Evolutionary conservation across 1,140 invertebrate genomes (phyloP), one percentile per base, ranked within the genome.

Genomic region (Philotrypesis tridentata): DNA sequence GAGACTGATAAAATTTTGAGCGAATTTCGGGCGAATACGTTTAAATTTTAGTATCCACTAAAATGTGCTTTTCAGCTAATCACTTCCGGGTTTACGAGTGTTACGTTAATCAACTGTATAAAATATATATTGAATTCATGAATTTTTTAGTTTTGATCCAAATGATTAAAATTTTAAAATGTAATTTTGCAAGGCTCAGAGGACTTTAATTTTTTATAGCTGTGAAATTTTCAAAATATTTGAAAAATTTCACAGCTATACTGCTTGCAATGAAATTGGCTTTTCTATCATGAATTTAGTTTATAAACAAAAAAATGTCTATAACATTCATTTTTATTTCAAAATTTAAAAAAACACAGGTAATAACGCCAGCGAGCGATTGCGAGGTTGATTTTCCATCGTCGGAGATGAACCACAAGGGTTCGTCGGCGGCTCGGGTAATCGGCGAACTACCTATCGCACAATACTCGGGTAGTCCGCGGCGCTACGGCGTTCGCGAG

Each of bases 381-480:
- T 91, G 91, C 76, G 92, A 93, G 79, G 88, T 77, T 11, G 91
- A 92, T 75, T 92, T 92, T n/a, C 88, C 91, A 21, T 92, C 92
- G 7, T 91, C 92, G 9, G 92, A 93, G 82, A 68, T 78, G 21
- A 91, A 91, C 86, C 90, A 90, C 71, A 76, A 82, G 27, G 29
- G 63, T 2, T 27, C 29, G 31, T 40, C 27, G 40, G 17, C 29
- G 29, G 14, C 73, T 14, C 94, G 96, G 85, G 94, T 97, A 72
- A 98, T 98, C 89, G 97, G 97, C 29, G 96, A 95, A 91, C 91
- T 97, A 84, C 96, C 96, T 17, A 97, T 97, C 86, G 96, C 96
- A 48, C 96, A 98, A 85, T 98, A 98, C 90, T 97, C 97, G 84
- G 97, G 96, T 27, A 98, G 97, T 55, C 97, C 97, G 5, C 93